phyloP scores from a whole-genome alignment of 2,113 vertebrate genomes.

The Carassius carassius region DNA sequence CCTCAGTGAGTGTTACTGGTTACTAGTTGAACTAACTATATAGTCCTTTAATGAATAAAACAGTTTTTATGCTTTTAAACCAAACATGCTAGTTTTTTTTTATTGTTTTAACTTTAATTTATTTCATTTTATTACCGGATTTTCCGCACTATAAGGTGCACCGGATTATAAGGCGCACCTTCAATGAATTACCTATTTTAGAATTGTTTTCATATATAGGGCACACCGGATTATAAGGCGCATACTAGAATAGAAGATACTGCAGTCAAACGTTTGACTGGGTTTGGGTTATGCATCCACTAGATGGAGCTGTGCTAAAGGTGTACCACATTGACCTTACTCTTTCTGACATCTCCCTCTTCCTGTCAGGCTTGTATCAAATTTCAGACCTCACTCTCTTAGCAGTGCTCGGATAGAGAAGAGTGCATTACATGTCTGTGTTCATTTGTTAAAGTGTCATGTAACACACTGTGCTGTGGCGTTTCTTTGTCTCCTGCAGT shows the following conservation, averaged over 20 bases:
- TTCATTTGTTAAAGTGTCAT: background rate
- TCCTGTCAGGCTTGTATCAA: slow-evolving; percentile 6
- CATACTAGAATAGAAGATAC: too few species aligned
- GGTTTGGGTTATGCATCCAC: too few species aligned
- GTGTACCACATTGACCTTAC: background rate
- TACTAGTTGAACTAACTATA: background rate
- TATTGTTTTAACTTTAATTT: too few species aligned
- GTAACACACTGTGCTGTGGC: background rate
- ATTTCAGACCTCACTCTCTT: slow-evolving; percentile 2
- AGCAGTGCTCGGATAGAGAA: background rate
- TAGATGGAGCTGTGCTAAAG: too few species aligned
- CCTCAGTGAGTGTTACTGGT: slow-evolving; percentile 83
- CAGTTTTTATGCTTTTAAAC: background rate
- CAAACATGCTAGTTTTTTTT: too few species aligned
- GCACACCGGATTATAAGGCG: too few species aligned
- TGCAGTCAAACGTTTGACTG: too few species aligned
- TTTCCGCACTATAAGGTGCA: too few species aligned
- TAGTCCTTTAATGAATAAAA: background rate
- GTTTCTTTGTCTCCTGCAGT: slow-evolving; percentile 72
- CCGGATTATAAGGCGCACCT: too few species aligned
- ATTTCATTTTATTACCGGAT: too few species aligned
- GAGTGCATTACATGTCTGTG: background rate
- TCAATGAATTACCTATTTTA: too few species aligned
- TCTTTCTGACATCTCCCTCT: background rate
- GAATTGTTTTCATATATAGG: too few species aligned